Evolutionary conservation across 2,888 invertebrate genomes (phyloP), one percentile per base, ranked within the genome.

Genomic region (Alviniconcha strummeri): DNA sequence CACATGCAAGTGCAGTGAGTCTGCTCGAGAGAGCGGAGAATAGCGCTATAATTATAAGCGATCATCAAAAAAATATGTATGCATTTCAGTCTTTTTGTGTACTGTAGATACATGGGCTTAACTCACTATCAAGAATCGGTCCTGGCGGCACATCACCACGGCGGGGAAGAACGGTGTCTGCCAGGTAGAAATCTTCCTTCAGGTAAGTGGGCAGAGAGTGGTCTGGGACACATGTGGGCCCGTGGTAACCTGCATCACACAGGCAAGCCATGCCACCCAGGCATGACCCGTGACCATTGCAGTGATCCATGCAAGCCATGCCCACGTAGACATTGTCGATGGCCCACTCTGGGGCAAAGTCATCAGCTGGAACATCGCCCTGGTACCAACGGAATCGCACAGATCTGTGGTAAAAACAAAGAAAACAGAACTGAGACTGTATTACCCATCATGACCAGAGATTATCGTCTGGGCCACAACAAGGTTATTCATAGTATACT

Each of bases 301-400:
- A 94, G 85, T 94, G 91, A 19, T 92, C 90, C 86, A 90, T 87
- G 87, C 94, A 94, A 19, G 92, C 90, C 89, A 94, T 93, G 0
- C 94, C 94, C 79, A 94, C 91, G 87, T 93, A 94, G 36, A 94
- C 90, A 86, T 93, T 94, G 87, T 93, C 94, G 54, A 94, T 85
- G 11, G 93, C 93, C 94, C 94, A 94, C n/a, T 91, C 90, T 52
- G 92, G 92, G 15, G 91, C 91, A 80, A 88, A 90, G 84, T 92
- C 92, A 74, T 90, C 84, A 6, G 90, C 88, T 5, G 90, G 90
- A 76, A 93, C 91, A 71, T 89, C 88, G 3, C 93, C 93, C 85
- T 94, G 94, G 83, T 91, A 91, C 94, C 94, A 94, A n/a, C 94
- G 91, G 87, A 94, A 94, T 79, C 94, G 85, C 67, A 91, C 82